A percentile compares a stretch with the other conserved stretches of the same genome.
phyloP scores from a whole-genome alignment of 2,888 invertebrate genomes.

The Cremastinae sp. region DNA sequence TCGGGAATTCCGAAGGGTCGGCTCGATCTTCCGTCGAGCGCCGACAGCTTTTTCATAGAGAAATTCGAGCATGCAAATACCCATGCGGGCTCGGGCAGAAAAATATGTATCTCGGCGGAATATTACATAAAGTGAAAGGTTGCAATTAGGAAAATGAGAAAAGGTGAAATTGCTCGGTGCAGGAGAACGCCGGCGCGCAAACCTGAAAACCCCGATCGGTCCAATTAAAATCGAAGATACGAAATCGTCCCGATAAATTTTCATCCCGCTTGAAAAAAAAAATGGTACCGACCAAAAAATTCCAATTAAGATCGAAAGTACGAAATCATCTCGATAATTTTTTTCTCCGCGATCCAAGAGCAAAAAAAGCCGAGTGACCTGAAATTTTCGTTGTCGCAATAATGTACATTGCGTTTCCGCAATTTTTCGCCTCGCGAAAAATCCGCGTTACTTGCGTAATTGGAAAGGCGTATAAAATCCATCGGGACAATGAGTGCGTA shows the following conservation, averaged over 20 bases:
- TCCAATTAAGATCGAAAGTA: too few relatives aligned
- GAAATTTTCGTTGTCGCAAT: slow-evolving; percentile 8
- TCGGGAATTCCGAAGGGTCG: slow-evolving; percentile 9
- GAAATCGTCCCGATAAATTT: neutral
- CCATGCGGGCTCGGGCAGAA: slow-evolving; percentile 13
- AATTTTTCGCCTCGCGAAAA: slow-evolving; percentile 4
- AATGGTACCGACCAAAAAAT: too few relatives aligned
- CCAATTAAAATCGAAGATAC: slow-evolving; percentile 19
- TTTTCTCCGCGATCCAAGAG: neutral
- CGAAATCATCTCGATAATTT: neutral
- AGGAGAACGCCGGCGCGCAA: slow-evolving; percentile 52
- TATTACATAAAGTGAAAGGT: slow-evolving; percentile 75
- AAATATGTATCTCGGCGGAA: slow-evolving; percentile 35
- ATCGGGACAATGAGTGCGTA: slow-evolving; percentile 63
- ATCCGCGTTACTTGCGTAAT: slow-evolving; percentile 59
- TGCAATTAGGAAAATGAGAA: slow-evolving; percentile 66
- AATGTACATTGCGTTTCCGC: slow-evolving; percentile 11
- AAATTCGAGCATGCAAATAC: neutral
- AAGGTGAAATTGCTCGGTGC: slow-evolving; percentile 68
- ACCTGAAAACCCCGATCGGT: slow-evolving; percentile 34
- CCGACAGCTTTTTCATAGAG: neutral
- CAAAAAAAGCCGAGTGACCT: neutral
- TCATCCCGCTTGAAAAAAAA: neutral
- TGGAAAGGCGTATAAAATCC: slow-evolving; percentile 66
- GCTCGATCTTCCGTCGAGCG: slow-evolving; percentile 5